Evolutionary conservation across 2,888 invertebrate genomes (phyloP).

Genomic region (Acanthococcus lagerstroemiae): DNA sequence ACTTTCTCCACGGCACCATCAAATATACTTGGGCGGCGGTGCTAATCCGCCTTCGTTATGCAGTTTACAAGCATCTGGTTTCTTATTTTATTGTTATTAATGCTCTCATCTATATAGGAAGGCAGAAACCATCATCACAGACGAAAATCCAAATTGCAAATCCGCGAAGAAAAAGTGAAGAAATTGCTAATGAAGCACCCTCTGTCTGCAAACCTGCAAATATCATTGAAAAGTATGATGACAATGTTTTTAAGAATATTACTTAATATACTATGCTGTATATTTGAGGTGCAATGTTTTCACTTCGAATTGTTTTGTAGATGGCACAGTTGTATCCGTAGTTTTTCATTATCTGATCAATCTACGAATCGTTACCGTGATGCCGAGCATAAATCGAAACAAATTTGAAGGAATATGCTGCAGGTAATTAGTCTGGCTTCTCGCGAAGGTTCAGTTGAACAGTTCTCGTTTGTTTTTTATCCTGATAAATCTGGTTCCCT

Average conservation of each 20-base stretch:
- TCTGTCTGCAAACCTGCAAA: conserved; percentile 54
- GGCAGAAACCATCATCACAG: conserved; percentile 16
- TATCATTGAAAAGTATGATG: conserved; percentile 47
- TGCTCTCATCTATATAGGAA: not conserved
- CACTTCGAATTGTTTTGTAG: conserved; percentile 40
- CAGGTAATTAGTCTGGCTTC: conserved; percentile 1
- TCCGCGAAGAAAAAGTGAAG: conserved; percentile 57
- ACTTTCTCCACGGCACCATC: too few species aligned
- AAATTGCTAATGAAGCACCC: conserved; percentile 63
- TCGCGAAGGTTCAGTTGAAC: not conserved
- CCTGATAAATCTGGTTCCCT: too few species aligned
- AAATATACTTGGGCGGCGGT: too few species aligned
- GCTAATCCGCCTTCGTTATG: too few species aligned
- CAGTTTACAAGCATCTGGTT: not conserved
- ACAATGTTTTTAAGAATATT: not conserved
- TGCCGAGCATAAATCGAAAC: conserved; percentile 2
- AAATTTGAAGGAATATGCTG: conserved; percentile 3
- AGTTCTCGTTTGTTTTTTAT: too few species aligned
- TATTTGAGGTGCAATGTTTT: too few species aligned
- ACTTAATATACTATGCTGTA: too few species aligned
- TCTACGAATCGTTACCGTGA: conserved; percentile 45
- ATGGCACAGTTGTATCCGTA: conserved; percentile 55
- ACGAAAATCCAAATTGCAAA: conserved; percentile 42
- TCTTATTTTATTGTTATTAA: not conserved
- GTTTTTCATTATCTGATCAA: conserved; percentile 59